phyloP scores from a whole-genome alignment of 2,797 vertebrate genomes.

The Morus bassanus region DNA sequence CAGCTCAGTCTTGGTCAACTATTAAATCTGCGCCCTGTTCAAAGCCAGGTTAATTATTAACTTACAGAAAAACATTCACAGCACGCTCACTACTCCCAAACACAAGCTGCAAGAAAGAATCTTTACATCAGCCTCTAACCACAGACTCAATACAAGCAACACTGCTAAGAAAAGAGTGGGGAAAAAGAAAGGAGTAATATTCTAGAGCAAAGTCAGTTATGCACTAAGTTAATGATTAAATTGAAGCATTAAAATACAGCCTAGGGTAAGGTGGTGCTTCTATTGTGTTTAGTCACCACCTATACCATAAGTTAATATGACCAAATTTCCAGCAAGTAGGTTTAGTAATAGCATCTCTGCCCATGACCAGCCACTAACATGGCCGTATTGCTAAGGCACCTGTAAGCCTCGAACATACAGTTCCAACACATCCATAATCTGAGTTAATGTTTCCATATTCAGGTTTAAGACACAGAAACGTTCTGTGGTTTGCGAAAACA shows the following conservation, averaged over 20 bases:
- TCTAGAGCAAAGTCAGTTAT: background rate
- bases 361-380: background rate
- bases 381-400: background rate
- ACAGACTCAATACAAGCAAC: background rate
- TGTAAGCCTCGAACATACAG: rapidly evolving
- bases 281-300: background rate
- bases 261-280: background rate
- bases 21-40: background rate
- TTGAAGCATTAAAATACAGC: background rate
- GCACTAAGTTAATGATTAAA: background rate
- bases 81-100: background rate
- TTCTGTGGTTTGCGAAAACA: background rate
- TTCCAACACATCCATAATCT: rapidly evolving
- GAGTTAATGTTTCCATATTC: background rate
- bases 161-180: background rate
- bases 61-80: background rate
- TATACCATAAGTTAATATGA: rapidly evolving
- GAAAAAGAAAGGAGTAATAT: background rate
- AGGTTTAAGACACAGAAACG: background rate
- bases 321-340: background rate
- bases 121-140: background rate
- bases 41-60: background rate
- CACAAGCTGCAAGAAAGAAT: background rate
- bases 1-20: background rate
- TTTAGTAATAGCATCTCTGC: background rate